Conservation (phyloP, 2,888 invertebrate species). For the Polietes domitor region DNA sequence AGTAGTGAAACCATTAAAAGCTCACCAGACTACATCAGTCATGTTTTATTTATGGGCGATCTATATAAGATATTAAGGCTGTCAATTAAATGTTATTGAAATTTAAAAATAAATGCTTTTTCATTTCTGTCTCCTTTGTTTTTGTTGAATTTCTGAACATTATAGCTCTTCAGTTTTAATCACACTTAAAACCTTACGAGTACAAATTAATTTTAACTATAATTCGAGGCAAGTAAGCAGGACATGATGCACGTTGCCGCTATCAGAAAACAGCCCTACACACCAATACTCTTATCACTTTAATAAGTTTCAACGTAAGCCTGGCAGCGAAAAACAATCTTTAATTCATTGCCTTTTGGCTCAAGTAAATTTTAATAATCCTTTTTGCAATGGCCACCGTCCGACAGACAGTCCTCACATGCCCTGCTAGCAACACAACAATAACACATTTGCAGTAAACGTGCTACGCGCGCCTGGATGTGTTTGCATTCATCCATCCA, state of each 20-base stretch:
- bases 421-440: not conserved
- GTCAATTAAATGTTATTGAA: too few species aligned
- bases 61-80: too few species aligned
- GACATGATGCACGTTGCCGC: not conserved
- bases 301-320: not conserved
- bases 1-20: too few species aligned
- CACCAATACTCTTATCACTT: conserved; percentile 15
- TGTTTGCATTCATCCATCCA: not conserved
- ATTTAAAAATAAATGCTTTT: too few species aligned
- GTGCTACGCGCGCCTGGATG: not conserved
- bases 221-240: not conserved
- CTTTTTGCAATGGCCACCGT: not conserved
- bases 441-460: not conserved
- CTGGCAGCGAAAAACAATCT: not conserved
- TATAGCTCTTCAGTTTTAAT: not conserved
- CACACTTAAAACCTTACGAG: not conserved
- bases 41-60: too few species aligned
- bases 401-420: not conserved
- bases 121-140: too few species aligned
- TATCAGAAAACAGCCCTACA: not conserved
- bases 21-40: too few species aligned
- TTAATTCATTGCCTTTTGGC: conserved; percentile 34
- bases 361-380: conserved; percentile 30
- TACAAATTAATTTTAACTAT: conserved; percentile 31
- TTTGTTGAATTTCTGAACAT: too few species aligned